Percentiles rank a stretch among this genome's conserved stretches.
phyloP scores from a whole-genome alignment of 2,113 vertebrate genomes.

The Varanus komodoensis region DNA sequence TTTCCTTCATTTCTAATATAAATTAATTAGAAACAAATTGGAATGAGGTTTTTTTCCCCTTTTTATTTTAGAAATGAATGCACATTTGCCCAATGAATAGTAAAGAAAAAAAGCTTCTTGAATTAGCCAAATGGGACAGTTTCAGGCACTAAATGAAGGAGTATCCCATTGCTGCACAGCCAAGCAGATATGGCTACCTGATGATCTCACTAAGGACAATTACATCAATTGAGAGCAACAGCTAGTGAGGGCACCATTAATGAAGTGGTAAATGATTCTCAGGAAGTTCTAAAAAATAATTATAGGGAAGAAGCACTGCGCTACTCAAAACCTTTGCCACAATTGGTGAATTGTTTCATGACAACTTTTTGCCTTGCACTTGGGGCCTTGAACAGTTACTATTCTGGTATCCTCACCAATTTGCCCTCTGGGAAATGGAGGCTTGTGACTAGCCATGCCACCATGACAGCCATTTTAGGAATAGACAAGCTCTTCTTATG shows the following conservation, averaged over 20 bases:
- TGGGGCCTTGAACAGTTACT: no score
- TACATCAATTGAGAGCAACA: not conserved
- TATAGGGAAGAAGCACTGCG: not conserved
- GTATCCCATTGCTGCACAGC: not conserved
- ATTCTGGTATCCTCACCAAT: no score
- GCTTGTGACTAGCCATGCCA: no score
- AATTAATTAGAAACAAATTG: not conserved
- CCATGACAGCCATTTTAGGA: no score
- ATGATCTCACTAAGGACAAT: not conserved
- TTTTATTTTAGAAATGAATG: not conserved
- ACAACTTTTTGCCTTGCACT: not conserved
- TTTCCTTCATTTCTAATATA: not conserved
- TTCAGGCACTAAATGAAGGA: not conserved
- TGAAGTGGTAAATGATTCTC: not conserved
- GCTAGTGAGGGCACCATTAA: not conserved
- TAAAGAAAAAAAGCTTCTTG: not conserved
- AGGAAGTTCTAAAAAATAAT: not conserved
- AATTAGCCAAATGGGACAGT: not conserved
- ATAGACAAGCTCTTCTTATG: no score
- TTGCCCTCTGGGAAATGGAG: no score
- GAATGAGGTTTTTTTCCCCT: not conserved
- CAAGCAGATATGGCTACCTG: not conserved
- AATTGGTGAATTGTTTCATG: not conserved
- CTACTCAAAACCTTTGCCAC: no score
- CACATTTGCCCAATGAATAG: not conserved